phyloP scores from a whole-genome alignment of 2,888 invertebrate genomes.

The Drosophila paucipuncta region DNA sequence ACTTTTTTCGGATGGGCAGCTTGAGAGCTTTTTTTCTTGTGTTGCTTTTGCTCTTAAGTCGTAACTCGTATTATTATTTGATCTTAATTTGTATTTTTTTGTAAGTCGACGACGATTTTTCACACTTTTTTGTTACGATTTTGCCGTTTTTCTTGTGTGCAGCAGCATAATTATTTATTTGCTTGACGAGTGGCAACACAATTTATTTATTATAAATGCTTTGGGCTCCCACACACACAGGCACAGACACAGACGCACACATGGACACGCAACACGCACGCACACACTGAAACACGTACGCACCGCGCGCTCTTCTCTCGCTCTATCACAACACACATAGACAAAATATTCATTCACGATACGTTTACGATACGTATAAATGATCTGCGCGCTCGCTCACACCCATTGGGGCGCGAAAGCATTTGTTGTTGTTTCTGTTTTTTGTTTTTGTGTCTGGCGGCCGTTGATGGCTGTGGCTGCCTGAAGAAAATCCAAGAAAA shows the following conservation, averaged over 20 bases:
- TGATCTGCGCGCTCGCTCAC: conserved; percentile 70
- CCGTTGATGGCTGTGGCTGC: conserved; percentile 46
- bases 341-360: conserved; percentile 77
- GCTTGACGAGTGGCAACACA: conserved; percentile 52
- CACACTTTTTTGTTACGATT: conserved; percentile 65
- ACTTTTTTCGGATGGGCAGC: conserved; percentile 21
- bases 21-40: conserved; percentile 35
- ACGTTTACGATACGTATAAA: conserved; percentile 74
- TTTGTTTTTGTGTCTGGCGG: conserved; percentile 48
- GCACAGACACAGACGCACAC: conserved; percentile 6
- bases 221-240: conserved; percentile 57
- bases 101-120: conserved; percentile 46
- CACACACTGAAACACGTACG: conserved; percentile 51
- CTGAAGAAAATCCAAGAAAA: conserved; percentile 69
- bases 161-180: conserved; percentile 67
- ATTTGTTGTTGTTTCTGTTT: conserved; percentile 29
- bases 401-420: conserved; percentile 55
- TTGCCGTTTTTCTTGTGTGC: conserved; percentile 50
- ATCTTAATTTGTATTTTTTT: conserved; percentile 19
- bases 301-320: conserved; percentile 52
- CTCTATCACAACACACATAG: conserved; percentile 53
- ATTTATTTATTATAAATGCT: conserved; percentile 75
- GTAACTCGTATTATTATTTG: conserved; percentile 37
- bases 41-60: conserved; percentile 33
- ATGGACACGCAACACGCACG: conserved; percentile 24